Base-by-base conservation (phyloP, 1,140 invertebrate species). In the Bilobella aurantiaca region DNA sequence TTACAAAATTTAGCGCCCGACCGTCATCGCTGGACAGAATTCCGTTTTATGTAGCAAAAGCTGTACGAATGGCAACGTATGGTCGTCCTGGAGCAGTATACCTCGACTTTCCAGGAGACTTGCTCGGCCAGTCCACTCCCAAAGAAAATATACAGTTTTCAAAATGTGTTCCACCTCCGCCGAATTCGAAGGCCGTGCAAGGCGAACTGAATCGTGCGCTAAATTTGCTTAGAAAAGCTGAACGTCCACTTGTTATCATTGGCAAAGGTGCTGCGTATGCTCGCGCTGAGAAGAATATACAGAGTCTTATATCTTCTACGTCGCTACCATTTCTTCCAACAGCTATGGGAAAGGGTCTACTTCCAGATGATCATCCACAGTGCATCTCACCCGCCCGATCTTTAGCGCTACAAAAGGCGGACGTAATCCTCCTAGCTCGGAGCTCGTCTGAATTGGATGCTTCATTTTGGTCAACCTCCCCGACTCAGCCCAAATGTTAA, bases 331-430 rank as follows among this genome's bases (percentile, higher is more conserved):
- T 96, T 77, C 78, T 98, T 30, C 87, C 93, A 1, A 96, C 93
- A 18, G 94, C 95, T 1, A 97, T 98, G 92, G 95, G 90, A 69
- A 98, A 97, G 81, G 95, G 94, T 37, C 90, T 96, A 1, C 84
- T 96, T 12, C 81, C 91, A 0, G 95, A 98, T 76, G 81, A 80
- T 18, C 87, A 91, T 69, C 67, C 77, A 1, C 81, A 84, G 64
- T 92, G 89, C 77, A 87, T 96, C 2, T 84, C 87, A 1, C 83
- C 90, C 21, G 93, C 93, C 1, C 82, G 95, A 66, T 95, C 94
- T 0, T 74, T 83, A 30, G 94, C 91, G 16, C 78, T 98, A 27
- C 85, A 87, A 70, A 82, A 93, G 69, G 89, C 92, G 25, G 95
- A 98, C 77, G 87, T 93, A 0, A 83, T 98, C 5, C 69, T 98